phyloP scores from a whole-genome alignment of 1,140 invertebrate species.

The Meloidogyne chitwoodi region DNA sequence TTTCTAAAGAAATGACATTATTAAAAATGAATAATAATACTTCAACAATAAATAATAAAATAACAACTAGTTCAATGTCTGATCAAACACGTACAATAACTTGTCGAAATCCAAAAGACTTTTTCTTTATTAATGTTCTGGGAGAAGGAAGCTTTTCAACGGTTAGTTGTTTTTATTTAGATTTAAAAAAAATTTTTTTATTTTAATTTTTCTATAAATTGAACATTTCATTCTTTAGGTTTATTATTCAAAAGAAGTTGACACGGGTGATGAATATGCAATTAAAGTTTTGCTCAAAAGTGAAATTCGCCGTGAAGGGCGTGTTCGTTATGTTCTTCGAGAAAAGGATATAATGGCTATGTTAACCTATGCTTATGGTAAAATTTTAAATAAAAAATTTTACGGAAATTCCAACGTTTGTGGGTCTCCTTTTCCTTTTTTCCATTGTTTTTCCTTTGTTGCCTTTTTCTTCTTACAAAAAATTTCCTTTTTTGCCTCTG shows the following conservation, averaged over 20 bases:
- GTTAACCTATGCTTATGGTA: constrained; percentile 38
- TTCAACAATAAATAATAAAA: background rate
- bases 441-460: too few relatives aligned
- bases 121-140: constrained; percentile 43
- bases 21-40: too few relatives aligned
- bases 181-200: background rate
- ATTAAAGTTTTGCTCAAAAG: constrained; percentile 50
- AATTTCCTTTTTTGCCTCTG: too few relatives aligned
- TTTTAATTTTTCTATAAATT: background rate
- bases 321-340: constrained; percentile 81
- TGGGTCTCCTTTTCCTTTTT: too few relatives aligned
- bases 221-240: constrained; percentile 20
- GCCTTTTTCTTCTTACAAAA: too few relatives aligned
- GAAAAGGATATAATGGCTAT: constrained; percentile 79
- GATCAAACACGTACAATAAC: constrained; percentile 16
- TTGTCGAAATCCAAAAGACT: constrained; percentile 34
- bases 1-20: background rate
- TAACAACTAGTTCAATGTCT: background rate
- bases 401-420: too few relatives aligned
- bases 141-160: constrained; percentile 53
- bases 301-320: constrained; percentile 81
- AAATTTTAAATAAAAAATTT: background rate
- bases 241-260: constrained; percentile 36
- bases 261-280: constrained; percentile 40
- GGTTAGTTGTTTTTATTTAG: constrained; percentile 71